Evolutionary conservation across 2,888 invertebrate genomes (phyloP), one percentile per base, ranked within the genome.

Genomic region (Limulus polyphemus): DNA sequence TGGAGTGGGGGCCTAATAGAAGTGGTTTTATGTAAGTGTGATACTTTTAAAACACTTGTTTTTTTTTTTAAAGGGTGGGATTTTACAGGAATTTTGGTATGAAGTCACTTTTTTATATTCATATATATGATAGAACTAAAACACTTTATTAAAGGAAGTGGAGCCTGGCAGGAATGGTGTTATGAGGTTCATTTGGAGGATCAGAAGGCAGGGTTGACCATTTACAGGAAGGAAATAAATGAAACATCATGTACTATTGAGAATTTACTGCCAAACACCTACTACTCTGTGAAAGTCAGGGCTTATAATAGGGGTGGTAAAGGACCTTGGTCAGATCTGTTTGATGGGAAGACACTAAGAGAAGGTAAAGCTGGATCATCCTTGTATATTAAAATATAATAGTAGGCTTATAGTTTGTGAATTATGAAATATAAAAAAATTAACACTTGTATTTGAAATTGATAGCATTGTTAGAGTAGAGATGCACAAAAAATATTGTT

Each of bases 241-340:
- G 59, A 60, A 3, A 69, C 69, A 2, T 61, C 68, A 10, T 69
- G 67, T 52, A 64, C 69, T 14, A 63, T 72, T 1, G 56, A 63
- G n/a, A 67, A 70, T 52, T 67, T 73, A 10, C 83, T 81, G 68
- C 85, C 88, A 70, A 83, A 86, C 70, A 85, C 86, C 10, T 82
- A 84, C 68, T 93, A 93, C 73, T 79, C 83, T 13, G 82, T 93
- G 54, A 85, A 84, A 75, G 87, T 89, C 0, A 84, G 88, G 5
- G 90, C 90, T 1, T 86, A 85, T 62, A 88, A 88, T 0, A 78
- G 79, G 61, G 83, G 84, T 0, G 90, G 88, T 1, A 81, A 73
- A 55, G 89, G 91, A 17, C 90, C 90, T 0, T 90, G 88, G 77
- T 76, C 76, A 83, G 85, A 86, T 1, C 80, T 83, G 10, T 89